Base-by-base conservation (phyloP, 2,888 invertebrate genomes). In the Xylota sylvarum region DNA sequence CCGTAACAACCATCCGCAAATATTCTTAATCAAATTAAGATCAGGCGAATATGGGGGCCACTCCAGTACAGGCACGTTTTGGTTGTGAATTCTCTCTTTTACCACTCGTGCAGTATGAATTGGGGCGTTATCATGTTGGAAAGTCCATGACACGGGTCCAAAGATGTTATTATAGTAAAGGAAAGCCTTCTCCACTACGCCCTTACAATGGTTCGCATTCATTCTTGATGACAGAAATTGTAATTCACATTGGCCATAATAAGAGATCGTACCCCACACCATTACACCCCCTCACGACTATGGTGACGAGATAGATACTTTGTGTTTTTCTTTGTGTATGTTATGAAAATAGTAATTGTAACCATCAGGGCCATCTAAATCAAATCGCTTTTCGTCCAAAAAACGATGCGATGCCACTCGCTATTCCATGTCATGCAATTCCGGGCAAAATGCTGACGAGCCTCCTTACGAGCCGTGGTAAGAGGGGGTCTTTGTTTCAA, bases 21-120 rank as follows among this genome's bases (percentile, higher is more conserved):
- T 43, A 43, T 62, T 62, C 17, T 62, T 43, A 43, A 62, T 40
- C n/a, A 80, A 46, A 60, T 85, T 76, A 50, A 85, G 50, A 52
- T 69, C 69, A 55, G 73, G 67, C 12, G 77, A 81, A 62, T 78
- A 81, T 19, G 78, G 37, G 77, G 56, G 56, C 70, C 65, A 30
- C 30, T 30, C 30, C 30, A 30, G 5, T 30, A 30, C 30, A 30
- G 30, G 30, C 30, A 30, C 5, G 30, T 30, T 30, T 30, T 30
- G 30, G 30, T 30, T 30, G 5, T 5, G 30, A 30, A 30, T 30
- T 5, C 4, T 4, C 30, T 30, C 3, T 30, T 30, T 30, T 30
- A n/a, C n/a, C n/a, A n/a, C n/a, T n/a, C n/a, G n/a, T n/a, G n/a
- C n/a, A n/a, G n/a, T n/a, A n/a, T n/a, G n/a, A n/a, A n/a, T n/a